Evolutionary conservation across 2,113 vertebrate species (phyloP).

Genomic region (Campylomormyrus numenius): DNA sequence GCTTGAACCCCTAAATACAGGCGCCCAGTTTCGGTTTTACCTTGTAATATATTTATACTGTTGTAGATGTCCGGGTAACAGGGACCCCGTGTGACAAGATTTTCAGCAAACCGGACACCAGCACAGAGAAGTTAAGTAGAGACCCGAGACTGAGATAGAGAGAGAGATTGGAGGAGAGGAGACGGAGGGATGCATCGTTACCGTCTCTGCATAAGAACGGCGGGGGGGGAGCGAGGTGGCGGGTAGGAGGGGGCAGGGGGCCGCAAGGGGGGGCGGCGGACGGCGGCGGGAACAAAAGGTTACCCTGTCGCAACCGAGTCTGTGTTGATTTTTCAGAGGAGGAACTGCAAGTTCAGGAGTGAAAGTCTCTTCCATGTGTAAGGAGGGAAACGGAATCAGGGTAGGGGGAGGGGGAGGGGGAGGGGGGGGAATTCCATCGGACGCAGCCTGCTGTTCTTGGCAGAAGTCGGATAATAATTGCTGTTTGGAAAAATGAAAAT

Average conservation of each 20-base stretch:
- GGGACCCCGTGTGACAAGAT: neutral
- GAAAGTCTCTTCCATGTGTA: slow-evolving; percentile 22
- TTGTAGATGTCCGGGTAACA: neutral
- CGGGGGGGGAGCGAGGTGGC: neutral
- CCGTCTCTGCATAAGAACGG: slow-evolving; percentile 14
- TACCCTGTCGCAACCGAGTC: slow-evolving; percentile 25
- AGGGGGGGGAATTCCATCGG: slow-evolving; percentile 39
- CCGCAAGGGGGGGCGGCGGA: neutral
- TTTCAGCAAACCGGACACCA: neutral
- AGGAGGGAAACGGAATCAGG: slow-evolving; percentile 38
- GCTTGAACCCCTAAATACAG: neutral
- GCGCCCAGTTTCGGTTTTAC: neutral
- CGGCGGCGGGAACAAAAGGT: slow-evolving; percentile 6
- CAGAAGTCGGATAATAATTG: slow-evolving; percentile 25
- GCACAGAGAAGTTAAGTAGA: neutral
- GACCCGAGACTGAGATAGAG: neutral
- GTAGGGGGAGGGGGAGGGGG: neutral
- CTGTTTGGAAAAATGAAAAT: slow-evolving; percentile 1
- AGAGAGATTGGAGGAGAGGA: neutral
- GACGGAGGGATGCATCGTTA: slow-evolving; percentile 9
- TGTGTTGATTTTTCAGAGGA: slow-evolving; percentile 21
- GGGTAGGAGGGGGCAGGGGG: neutral
- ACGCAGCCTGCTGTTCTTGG: slow-evolving; percentile 53
- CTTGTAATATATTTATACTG: neutral
- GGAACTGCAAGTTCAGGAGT: slow-evolving; percentile 29